Conservation (phyloP, 2,113 vertebrate species). For the Hucho hucho region DNA sequence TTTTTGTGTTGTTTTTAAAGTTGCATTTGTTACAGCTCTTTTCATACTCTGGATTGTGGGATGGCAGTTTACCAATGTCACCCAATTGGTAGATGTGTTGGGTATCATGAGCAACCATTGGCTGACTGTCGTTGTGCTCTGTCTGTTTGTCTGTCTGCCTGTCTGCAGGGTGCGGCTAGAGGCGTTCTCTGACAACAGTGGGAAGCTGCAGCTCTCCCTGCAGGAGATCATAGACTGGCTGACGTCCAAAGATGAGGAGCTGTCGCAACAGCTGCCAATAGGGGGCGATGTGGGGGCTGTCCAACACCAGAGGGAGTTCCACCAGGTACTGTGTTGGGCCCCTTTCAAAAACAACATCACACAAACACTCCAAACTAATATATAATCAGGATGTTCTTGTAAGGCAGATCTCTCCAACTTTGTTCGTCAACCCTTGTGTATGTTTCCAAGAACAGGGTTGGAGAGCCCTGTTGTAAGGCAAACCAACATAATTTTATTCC, state of each 20-base stretch:
- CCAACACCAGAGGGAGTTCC: slow-evolving; percentile 91
- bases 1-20: not conserved
- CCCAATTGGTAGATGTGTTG: not conserved
- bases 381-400: not conserved
- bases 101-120: too few relatives aligned
- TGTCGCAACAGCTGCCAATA: slow-evolving; percentile 93
- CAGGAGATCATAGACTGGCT: slow-evolving; percentile 99
- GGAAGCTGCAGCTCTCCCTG: slow-evolving; percentile 93
- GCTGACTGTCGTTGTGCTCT: too few relatives aligned
- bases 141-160: slow-evolving; percentile 15
- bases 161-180: slow-evolving; percentile 88
- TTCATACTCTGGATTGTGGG: too few relatives aligned
- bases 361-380: not conserved
- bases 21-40: not conserved
- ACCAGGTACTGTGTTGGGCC: slow-evolving; percentile 73
- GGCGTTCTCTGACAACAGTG: slow-evolving; percentile 95
- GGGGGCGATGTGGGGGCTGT: slow-evolving; percentile 88
- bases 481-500: too few relatives aligned
- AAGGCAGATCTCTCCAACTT: too few relatives aligned
- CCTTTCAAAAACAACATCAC: not conserved
- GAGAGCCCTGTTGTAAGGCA: too few relatives aligned
- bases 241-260: slow-evolving; percentile 93
- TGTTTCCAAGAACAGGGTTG: too few relatives aligned
- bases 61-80: not conserved
- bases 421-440: too few relatives aligned